phyloP scores from a whole-genome alignment of 2,888 invertebrate genomes.

The Parapristionchus giblindavisi region DNA sequence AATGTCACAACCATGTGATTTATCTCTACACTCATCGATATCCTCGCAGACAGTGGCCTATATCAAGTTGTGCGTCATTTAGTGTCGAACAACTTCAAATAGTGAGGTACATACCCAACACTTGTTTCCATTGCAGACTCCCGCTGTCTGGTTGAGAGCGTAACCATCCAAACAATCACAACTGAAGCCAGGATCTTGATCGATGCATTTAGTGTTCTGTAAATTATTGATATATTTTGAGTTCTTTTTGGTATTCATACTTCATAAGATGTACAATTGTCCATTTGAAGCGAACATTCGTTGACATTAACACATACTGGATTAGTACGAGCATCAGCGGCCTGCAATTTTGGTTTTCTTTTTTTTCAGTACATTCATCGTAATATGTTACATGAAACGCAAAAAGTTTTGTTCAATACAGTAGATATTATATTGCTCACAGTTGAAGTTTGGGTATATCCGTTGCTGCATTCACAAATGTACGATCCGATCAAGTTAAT shows the following conservation, averaged over 20 bases:
- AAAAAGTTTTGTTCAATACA: neutral
- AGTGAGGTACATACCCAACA: neutral
- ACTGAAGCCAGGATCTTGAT: constrained; percentile 11
- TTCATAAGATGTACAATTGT: constrained; percentile 30
- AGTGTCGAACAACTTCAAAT: neutral
- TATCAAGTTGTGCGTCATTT: neutral
- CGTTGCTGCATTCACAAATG: constrained; percentile 31
- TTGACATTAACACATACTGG: constrained; percentile 30
- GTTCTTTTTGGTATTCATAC: neutral
- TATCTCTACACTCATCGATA: constrained; percentile 57
- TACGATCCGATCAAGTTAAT: constrained; percentile 23
- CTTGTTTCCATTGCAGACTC: neutral
- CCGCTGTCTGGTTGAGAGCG: constrained; percentile 8
- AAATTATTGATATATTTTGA: neutral
- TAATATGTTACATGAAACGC: neutral
- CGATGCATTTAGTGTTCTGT: constrained; percentile 29
- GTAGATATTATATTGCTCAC: neutral
- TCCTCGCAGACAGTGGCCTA: constrained; percentile 46
- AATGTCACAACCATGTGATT: constrained; percentile 47
- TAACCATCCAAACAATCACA: constrained; percentile 29
- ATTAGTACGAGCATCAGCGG: neutral
- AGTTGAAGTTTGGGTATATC: constrained; percentile 24
- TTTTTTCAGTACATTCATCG: neutral
- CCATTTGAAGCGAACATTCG: constrained; percentile 1
- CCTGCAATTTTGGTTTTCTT: neutral